These are phyloP conservation scores for Melieria picta DNA, from an alignment of 2,888 invertebrate species.

Conservation along the genomic window DNA sequence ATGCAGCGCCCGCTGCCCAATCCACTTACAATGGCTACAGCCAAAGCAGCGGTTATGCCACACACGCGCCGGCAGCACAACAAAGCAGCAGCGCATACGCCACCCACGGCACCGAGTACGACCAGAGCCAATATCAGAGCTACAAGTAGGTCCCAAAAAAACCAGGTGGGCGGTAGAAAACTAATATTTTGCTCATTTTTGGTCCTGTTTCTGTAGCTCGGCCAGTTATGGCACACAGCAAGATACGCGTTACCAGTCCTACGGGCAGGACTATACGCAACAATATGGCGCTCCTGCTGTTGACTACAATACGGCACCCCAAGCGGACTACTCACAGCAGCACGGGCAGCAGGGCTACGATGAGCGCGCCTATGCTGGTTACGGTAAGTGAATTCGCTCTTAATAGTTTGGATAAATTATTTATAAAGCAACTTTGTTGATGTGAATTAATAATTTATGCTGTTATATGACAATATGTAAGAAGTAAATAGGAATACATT, in stretches of 20 bases:
- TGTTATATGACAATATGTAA: neutral
- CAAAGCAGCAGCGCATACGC: constrained; percentile 59
- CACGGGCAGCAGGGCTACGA: constrained; percentile 60
- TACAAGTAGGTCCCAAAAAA: constrained; percentile 55
- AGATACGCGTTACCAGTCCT: constrained; percentile 64
- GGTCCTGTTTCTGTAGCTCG: constrained; percentile 47
- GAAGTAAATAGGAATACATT: too few species aligned
- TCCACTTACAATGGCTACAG: constrained; percentile 64
- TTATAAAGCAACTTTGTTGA: too few species aligned
- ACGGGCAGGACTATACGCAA: constrained; percentile 65
- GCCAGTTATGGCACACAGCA: constrained; percentile 59
- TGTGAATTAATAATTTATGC: too few species aligned
- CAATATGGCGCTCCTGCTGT: constrained; percentile 65
- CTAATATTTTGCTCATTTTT: neutral
- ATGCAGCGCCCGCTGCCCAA: constrained; percentile 58
- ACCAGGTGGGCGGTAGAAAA: neutral
- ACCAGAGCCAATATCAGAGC: constrained; percentile 65
- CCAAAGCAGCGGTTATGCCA: constrained; percentile 59
- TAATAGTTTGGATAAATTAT: too few species aligned
- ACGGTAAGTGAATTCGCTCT: constrained; percentile 57
- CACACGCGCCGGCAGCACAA: constrained; percentile 49
- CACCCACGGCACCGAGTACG: constrained; percentile 60
- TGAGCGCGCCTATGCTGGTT: constrained; percentile 64
- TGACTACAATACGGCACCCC: constrained; percentile 63
- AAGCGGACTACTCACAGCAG: constrained; percentile 63